Evolutionary conservation across 2,888 invertebrate species (phyloP), one percentile per base, ranked within the genome.

Genomic region (Volucella inflata): DNA sequence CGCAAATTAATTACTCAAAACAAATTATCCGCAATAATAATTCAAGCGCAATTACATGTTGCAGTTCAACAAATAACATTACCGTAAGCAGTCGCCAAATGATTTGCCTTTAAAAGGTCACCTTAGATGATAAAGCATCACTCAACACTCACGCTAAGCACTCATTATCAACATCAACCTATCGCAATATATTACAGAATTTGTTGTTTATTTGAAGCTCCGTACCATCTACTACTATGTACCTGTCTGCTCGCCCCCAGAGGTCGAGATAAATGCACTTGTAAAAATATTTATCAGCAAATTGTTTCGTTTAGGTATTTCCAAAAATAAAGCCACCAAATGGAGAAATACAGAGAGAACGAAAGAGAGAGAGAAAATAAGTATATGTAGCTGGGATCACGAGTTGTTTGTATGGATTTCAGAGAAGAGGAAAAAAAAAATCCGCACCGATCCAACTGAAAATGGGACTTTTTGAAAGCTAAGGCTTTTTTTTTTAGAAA

Each of bases 201-300:
- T 30, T 57, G 8, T 38, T 57, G 14, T 16, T 36, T 36, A 38
- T 14, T 14, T 8, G 16, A 1, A 55, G 8, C 36, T 38, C 30
- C 30, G 30, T 30, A 30, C 6, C 30, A 30, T 30, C 30, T 0
- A 30, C 2, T 21, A 21, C 21, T 21, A 2, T 21, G 21, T 21
- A 21, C 6, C 30, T 53, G 53, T 53, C 8, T 30, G 8, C 21
- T 11, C 55, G 14, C 14, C 21, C n/a, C 21, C 21, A 21, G 2
- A 21, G 21, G 21, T 21, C 21, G 38, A 55, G 38, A 38, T 55
- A 55, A 36, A 55, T 55, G 55, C 55, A 55, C 36, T 55, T 55
- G 38, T 55, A 36, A 36, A 38, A 38, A 55, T 38, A 55, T 55
- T 55, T 55, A 55, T 55, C 55, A 38, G 21, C 1, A 1, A 21